These are phyloP conservation scores for Callithrix jacchus DNA, from an alignment of 2,113 vertebrate genomes.

Conservation along the genomic window DNA sequence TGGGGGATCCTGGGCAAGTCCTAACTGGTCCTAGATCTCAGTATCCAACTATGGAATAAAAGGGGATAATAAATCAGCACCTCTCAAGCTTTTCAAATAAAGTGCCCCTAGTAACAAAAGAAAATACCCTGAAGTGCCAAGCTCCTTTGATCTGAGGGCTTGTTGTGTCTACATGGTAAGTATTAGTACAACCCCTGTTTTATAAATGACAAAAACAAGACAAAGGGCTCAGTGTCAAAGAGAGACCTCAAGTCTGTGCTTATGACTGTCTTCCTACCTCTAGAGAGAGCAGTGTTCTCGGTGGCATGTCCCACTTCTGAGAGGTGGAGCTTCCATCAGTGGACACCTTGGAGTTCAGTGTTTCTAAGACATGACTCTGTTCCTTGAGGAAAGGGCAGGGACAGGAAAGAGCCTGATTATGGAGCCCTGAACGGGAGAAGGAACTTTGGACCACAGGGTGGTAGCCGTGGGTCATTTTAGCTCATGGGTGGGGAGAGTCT, in stretches of 20 bases:
- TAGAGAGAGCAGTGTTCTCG: too few relatives aligned
- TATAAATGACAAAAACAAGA: background rate
- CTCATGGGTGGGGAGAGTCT: rapidly evolving
- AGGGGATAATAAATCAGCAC: background rate
- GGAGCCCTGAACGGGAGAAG: background rate
- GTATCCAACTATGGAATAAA: background rate
- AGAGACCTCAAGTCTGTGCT: background rate
- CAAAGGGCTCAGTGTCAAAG: too few relatives aligned
- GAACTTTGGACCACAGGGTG: background rate
- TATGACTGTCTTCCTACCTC: background rate
- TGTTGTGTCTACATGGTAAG: rapidly evolving
- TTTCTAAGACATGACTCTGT: background rate
- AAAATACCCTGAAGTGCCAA: background rate
- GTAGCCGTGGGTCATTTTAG: background rate
- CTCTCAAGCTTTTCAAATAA: background rate
- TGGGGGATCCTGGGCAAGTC: background rate
- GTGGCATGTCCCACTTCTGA: background rate
- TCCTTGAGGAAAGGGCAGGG: rapidly evolving
- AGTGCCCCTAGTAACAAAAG: background rate
- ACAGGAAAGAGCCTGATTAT: background rate
- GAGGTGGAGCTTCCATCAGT: background rate
- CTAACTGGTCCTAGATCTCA: background rate
- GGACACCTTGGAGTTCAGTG: rapidly evolving
- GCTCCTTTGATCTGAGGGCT: background rate
- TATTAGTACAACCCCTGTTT: background rate